phyloP scores from a whole-genome alignment of 2,113 vertebrate species.

The Chloropsis cyanopogon region DNA sequence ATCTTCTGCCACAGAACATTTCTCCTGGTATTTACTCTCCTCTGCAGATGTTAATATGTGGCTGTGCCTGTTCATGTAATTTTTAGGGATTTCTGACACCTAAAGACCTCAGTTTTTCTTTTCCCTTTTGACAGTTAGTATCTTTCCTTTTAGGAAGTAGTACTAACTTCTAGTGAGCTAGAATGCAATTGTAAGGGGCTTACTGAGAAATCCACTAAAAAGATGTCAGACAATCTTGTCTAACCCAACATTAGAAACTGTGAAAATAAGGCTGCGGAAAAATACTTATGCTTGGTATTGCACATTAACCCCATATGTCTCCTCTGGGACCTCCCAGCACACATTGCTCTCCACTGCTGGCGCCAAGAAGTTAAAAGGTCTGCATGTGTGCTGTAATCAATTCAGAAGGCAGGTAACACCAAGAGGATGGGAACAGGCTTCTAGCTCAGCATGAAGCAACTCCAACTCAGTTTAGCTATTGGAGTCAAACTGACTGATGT shows the following conservation, averaged over 20 bases:
- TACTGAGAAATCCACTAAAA: conserved; percentile 14
- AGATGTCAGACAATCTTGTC: background rate
- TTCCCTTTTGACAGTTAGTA: background rate
- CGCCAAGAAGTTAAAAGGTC: conserved; percentile 57
- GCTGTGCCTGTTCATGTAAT: background rate
- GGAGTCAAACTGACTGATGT: background rate
- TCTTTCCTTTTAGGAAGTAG: background rate
- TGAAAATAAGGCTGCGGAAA: conserved; percentile 5
- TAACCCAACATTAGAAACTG: background rate
- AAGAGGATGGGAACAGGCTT: background rate
- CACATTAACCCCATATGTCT: conserved; percentile 3
- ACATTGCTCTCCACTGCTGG: conserved; percentile 24
- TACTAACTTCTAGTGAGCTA: background rate
- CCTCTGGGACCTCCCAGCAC: conserved; percentile 31
- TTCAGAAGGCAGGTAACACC: conserved; percentile 26
- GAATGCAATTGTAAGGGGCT: background rate
- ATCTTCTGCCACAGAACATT: background rate
- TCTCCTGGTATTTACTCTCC: background rate
- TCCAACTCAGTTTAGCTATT: background rate
- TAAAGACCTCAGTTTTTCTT: background rate
- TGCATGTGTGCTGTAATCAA: conserved; percentile 45
- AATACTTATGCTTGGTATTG: conserved; percentile 6
- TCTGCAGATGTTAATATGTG: background rate
- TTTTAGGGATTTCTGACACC: background rate
- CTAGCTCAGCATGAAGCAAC: background rate